Conservation (phyloP, 2,888 invertebrate species). For the Lottia gigantea region DNA sequence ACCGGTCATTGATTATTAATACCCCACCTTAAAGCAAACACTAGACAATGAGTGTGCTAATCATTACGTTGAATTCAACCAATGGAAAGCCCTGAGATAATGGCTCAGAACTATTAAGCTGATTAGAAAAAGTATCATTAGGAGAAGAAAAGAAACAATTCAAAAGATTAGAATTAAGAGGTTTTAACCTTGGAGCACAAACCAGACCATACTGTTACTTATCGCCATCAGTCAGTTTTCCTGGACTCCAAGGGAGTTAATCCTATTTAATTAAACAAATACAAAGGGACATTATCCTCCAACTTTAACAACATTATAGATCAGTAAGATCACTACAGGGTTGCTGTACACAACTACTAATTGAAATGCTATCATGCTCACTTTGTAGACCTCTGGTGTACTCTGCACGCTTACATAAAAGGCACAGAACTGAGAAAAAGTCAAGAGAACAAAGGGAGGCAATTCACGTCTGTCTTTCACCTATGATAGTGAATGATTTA, state of each 20-base stretch:
- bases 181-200: constrained; percentile 4
- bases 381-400: too few species aligned
- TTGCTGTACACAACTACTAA: too few species aligned
- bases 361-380: too few species aligned
- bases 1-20: constrained; percentile 21
- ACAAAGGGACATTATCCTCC: too few species aligned
- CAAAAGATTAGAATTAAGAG: constrained; percentile 8
- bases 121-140: constrained; percentile 5
- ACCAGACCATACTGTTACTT: neutral
- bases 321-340: too few species aligned
- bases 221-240: neutral
- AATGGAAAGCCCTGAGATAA: neutral
- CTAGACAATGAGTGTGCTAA: neutral
- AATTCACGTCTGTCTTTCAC: too few species aligned
- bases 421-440: too few species aligned
- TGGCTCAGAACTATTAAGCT: constrained; percentile 5
- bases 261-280: too few species aligned
- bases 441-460: too few species aligned
- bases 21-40: constrained; percentile 12
- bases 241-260: neutral
- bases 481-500: neutral
- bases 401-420: too few species aligned
- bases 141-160: constrained; percentile 6
- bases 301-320: too few species aligned
- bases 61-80: neutral